phyloP scores from a whole-genome alignment of 2,797 vertebrate species.

The Melanotaenia boesemani region DNA sequence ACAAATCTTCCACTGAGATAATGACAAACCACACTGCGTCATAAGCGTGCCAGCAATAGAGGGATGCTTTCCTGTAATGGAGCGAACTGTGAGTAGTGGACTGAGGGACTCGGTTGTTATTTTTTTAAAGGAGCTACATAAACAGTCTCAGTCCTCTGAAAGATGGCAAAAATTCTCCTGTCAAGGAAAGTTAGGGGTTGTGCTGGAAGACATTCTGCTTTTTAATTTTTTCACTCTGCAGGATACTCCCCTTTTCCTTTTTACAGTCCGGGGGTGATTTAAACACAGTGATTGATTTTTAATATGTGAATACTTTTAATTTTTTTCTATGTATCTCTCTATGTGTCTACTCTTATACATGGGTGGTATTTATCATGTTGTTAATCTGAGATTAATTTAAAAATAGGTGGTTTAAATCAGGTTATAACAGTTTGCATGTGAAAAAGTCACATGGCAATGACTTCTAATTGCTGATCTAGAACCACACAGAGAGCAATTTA shows the following conservation, averaged over 20 bases:
- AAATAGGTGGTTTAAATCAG: slow-evolving; percentile 11
- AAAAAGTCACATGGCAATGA: slow-evolving; percentile 13
- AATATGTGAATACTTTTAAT: slow-evolving; percentile 44
- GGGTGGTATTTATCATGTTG: slow-evolving; percentile 11
- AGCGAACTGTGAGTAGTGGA: slow-evolving; percentile 11
- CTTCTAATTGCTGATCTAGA: slow-evolving; percentile 3
- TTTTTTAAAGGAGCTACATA: slow-evolving; percentile 31
- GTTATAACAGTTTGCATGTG: slow-evolving; percentile 11
- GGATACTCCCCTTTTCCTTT: slow-evolving; percentile 58
- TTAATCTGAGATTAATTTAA: slow-evolving; percentile 12
- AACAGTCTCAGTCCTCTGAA: slow-evolving; percentile 27
- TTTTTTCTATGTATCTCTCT: slow-evolving; percentile 24
- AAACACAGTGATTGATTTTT: slow-evolving; percentile 52
- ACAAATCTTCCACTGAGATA: slow-evolving; percentile 37
- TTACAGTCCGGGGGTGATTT: slow-evolving; percentile 64
- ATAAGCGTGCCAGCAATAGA: slow-evolving; percentile 11
- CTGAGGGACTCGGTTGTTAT: slow-evolving; percentile 10
- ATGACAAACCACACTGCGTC: slow-evolving; percentile 32
- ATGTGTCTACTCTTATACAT: background rate
- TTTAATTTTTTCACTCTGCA: slow-evolving; percentile 39
- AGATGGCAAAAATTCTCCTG: slow-evolving; percentile 64
- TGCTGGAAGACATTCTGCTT: slow-evolving; percentile 51
- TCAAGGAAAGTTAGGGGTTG: slow-evolving; percentile 51
- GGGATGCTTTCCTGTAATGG: slow-evolving; percentile 26
- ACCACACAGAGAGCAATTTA: background rate